A percentile compares a stretch with the other conserved stretches of the same genome.
Evolutionary conservation across 2,888 invertebrate genomes (phyloP).

Genomic region (Meta bourneti): DNA sequence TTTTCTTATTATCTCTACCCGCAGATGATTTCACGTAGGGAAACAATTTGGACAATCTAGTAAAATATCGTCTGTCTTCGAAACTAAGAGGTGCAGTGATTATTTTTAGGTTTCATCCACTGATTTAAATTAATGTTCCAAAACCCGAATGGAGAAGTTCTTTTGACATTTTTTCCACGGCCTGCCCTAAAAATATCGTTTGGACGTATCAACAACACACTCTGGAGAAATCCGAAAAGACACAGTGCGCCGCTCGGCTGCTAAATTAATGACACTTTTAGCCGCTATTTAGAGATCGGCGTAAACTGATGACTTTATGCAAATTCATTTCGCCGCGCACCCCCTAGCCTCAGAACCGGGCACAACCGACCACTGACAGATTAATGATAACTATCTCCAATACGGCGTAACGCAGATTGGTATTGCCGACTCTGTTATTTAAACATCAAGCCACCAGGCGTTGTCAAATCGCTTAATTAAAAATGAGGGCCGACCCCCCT

Average conservation of each 20-base stretch:
- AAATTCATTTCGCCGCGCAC: constrained; percentile 37
- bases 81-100: too few relatives aligned
- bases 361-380: constrained; percentile 57
- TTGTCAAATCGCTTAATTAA: constrained; percentile 71
- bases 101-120: too few relatives aligned
- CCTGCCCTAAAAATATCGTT: too few relatives aligned
- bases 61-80: too few relatives aligned
- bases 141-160: too few relatives aligned
- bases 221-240: too few relatives aligned
- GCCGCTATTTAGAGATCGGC: constrained; percentile 58
- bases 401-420: constrained; percentile 55
- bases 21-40: too few relatives aligned
- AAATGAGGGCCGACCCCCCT: constrained; percentile 42
- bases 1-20: too few relatives aligned
- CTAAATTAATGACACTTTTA: constrained; percentile 65
- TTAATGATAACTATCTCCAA: constrained; percentile 77
- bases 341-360: not conserved
- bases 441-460: constrained; percentile 46
- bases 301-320: constrained; percentile 72
- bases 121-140: too few relatives aligned
- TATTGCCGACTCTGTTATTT: constrained; percentile 67
- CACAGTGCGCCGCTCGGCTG: constrained; percentile 1
- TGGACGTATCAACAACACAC: too few relatives aligned
- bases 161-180: too few relatives aligned
- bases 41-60: too few relatives aligned